phyloP scores from a whole-genome alignment of 2,888 invertebrate genomes.

The Drosophila phalerata region DNA sequence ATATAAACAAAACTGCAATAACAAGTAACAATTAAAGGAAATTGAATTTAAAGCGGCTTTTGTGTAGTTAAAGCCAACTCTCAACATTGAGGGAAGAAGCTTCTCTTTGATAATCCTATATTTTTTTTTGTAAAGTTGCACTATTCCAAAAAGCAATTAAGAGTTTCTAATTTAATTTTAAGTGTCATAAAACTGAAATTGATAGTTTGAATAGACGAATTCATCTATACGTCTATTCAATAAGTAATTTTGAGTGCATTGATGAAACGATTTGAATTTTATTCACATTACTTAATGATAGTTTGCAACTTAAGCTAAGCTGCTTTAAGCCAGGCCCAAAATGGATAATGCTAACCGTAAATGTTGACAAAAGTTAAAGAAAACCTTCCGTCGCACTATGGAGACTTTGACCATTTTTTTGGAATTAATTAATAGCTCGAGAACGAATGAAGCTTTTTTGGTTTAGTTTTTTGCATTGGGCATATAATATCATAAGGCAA shows the following conservation, averaged over 20 bases:
- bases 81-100: background rate
- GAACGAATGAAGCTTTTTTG: too few species aligned
- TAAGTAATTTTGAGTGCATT: background rate
- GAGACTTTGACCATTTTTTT: too few species aligned
- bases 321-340: background rate
- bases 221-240: background rate
- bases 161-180: constrained; percentile 38
- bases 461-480: too few species aligned
- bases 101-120: background rate
- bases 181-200: constrained; percentile 46
- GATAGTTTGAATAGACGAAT: constrained; percentile 1
- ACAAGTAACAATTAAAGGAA: constrained; percentile 2
- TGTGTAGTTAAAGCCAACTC: background rate
- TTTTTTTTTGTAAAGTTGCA: constrained; percentile 5
- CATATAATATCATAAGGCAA: too few species aligned
- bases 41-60: background rate
- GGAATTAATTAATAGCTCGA: too few species aligned
- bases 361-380: constrained; percentile 17
- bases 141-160: constrained; percentile 44
- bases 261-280: constrained; percentile 14
- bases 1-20: background rate
- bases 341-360: background rate
- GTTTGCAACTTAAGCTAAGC: background rate
- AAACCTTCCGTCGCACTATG: background rate
- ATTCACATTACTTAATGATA: constrained; percentile 14